These are phyloP conservation scores for Drosophila setifemur DNA, from an alignment of 1,140 invertebrate genomes.

Conservation along the genomic window DNA sequence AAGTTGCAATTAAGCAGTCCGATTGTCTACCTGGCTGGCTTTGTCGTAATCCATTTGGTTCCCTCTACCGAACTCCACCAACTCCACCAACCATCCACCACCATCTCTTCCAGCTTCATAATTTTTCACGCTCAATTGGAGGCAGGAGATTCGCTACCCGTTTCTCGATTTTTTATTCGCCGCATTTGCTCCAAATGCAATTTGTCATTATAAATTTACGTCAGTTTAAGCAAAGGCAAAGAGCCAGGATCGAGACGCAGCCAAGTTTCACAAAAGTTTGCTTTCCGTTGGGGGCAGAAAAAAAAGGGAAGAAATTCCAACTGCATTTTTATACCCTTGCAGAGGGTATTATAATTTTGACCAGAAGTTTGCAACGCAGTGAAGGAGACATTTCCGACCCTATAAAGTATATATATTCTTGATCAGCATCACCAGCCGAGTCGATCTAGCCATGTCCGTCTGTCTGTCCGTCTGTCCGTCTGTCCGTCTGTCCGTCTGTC, in stretches of 20 bases:
- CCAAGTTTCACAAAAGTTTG: conserved; percentile 39
- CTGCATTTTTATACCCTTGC: no score
- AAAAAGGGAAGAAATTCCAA: no score
- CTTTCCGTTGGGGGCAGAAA: background rate
- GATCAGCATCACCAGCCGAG: no score
- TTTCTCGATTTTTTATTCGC: conserved; percentile 39
- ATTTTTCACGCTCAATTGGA: conserved; percentile 78
- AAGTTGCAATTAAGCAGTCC: conserved; percentile 59
- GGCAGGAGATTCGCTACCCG: conserved; percentile 7
- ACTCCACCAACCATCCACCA: no score
- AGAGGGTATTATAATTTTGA: no score
- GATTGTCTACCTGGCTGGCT: conserved; percentile 48
- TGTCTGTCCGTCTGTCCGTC: no score
- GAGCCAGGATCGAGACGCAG: conserved; percentile 25
- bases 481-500: no score
- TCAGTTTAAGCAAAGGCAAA: conserved; percentile 74
- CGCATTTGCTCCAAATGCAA: conserved; percentile 75
- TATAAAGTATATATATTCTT: no score
- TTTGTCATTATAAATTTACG: conserved; percentile 81
- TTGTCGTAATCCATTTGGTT: conserved; percentile 19
- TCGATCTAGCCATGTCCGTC: no score
- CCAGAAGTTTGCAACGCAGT: no score
- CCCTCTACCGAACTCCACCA: no score
- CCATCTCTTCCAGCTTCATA: conserved; percentile 58
- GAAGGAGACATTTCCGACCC: no score